These are phyloP conservation scores for Sebastiscus albofasciatus DNA, from an alignment of 2,797 vertebrate species.

Conservation along the genomic window DNA sequence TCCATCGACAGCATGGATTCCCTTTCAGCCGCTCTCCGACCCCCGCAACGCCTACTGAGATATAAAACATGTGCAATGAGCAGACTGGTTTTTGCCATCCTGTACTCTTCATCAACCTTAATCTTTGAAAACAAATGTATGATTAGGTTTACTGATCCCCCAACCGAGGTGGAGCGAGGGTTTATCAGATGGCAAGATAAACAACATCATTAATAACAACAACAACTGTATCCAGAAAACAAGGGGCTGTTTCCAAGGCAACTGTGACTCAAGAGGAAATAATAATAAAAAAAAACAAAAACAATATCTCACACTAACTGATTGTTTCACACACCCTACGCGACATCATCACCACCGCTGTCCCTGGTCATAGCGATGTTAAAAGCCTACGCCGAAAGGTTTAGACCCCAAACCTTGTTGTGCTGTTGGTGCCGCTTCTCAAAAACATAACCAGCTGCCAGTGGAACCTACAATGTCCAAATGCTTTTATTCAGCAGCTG, in stretches of 20 bases:
- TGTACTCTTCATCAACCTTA: slow-evolving; percentile 68
- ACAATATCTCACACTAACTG: slow-evolving; percentile 61
- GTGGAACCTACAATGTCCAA: slow-evolving; percentile 22
- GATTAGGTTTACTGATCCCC: slow-evolving; percentile 72
- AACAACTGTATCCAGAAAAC: slow-evolving; percentile 65
- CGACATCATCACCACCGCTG: slow-evolving; percentile 46
- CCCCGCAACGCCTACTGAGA: slow-evolving; percentile 22
- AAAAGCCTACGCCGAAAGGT: slow-evolving; percentile 57
- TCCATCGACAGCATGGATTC: slow-evolving; percentile 41
- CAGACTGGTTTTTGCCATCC: slow-evolving; percentile 56
- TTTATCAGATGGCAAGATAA: slow-evolving; percentile 64
- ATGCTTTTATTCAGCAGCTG: slow-evolving; percentile 20
- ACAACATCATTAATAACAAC: slow-evolving; percentile 36
- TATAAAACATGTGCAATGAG: slow-evolving; percentile 57
- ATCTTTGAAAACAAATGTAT: slow-evolving; percentile 85
- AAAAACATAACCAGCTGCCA: neutral
- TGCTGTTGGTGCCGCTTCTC: slow-evolving; percentile 46
- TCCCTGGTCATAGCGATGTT: slow-evolving; percentile 64
- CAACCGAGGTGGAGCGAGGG: slow-evolving; percentile 31
- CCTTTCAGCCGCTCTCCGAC: neutral
- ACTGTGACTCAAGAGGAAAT: slow-evolving; percentile 81
- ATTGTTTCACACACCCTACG: slow-evolving; percentile 77
- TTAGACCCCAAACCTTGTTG: slow-evolving; percentile 43
- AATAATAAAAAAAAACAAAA: slow-evolving; percentile 35
- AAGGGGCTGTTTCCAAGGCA: slow-evolving; percentile 81